A percentile compares a stretch with the other conserved stretches of the same genome.
Evolutionary conservation across 2,113 vertebrate genomes (phyloP).

Genomic region (Tragelaphus imberbis): DNA sequence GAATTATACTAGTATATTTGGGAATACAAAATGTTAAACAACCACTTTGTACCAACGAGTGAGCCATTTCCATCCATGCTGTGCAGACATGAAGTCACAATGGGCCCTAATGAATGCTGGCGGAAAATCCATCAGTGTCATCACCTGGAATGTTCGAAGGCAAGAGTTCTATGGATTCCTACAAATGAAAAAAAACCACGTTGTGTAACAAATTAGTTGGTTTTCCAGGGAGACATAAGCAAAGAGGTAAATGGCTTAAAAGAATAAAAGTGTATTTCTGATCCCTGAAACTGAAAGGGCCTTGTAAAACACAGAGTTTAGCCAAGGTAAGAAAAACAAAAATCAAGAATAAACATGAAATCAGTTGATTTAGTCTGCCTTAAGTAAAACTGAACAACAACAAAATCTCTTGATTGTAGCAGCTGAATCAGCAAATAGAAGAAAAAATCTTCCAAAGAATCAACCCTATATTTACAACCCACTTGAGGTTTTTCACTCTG

Average conservation of each 20-base stretch:
- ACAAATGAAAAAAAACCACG: neutral
- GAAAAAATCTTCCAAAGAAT: constrained; percentile 70
- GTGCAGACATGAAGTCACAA: neutral
- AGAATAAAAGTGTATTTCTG: constrained; percentile 32
- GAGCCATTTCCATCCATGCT: neutral
- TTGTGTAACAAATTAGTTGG: neutral
- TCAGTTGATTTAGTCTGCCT: constrained; percentile 67
- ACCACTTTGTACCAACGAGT: neutral
- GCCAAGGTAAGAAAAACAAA: constrained; percentile 71
- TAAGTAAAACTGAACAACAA: constrained; percentile 74
- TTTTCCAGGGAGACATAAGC: neutral
- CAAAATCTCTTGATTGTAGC: constrained; percentile 73
- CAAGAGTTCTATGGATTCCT: neutral
- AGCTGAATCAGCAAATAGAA: constrained; percentile 82
- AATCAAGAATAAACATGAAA: constrained; percentile 65
- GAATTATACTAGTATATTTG: neutral
- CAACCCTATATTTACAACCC: constrained; percentile 82
- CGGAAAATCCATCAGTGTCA: neutral
- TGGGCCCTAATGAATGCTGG: neutral
- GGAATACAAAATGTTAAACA: neutral
- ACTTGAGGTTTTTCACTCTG: constrained; percentile 80
- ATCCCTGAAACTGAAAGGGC: constrained; percentile 29
- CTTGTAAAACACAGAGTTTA: constrained; percentile 22
- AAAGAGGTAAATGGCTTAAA: constrained; percentile 48
- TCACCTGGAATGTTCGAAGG: neutral